Conservation (phyloP, 1,140 invertebrate genomes). For the Zaprionus kolodkinae region DNA sequence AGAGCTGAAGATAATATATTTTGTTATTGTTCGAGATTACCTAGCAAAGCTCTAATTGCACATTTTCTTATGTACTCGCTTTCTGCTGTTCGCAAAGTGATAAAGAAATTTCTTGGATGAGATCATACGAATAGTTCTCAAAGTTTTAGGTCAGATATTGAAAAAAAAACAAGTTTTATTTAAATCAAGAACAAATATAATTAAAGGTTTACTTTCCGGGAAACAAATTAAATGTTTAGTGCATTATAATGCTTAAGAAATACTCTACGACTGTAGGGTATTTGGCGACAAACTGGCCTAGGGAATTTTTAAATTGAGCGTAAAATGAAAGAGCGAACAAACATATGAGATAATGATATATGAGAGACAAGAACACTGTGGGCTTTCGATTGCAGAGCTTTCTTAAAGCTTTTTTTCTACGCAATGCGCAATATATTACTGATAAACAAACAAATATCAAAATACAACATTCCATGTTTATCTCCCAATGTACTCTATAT, state of each 20-base stretch:
- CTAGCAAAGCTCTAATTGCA: not conserved
- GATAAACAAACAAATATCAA: not conserved
- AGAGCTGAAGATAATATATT: not conserved
- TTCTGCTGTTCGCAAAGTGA: not conserved
- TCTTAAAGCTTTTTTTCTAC: slow-evolving; percentile 3
- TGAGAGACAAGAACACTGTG: not conserved
- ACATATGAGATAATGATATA: not conserved
- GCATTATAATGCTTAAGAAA: no score
- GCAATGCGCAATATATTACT: slow-evolving; percentile 10
- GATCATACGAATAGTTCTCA: no score
- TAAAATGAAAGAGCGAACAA: not conserved
- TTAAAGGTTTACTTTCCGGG: no score
- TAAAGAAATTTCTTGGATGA: no score
- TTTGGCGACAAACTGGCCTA: not conserved
- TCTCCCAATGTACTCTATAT: not conserved
- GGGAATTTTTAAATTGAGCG: not conserved
- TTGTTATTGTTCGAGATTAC: not conserved
- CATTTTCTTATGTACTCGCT: not conserved
- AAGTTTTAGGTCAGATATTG: no score
- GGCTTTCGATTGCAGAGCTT: no score
- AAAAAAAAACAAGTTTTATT: no score
- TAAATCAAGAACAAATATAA: no score
- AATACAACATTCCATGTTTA: slow-evolving; percentile 16
- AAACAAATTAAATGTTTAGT: no score
- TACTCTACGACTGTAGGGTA: not conserved